Conservation (phyloP, 2,113 vertebrate species). For the Prietella phreatophila region DNA sequence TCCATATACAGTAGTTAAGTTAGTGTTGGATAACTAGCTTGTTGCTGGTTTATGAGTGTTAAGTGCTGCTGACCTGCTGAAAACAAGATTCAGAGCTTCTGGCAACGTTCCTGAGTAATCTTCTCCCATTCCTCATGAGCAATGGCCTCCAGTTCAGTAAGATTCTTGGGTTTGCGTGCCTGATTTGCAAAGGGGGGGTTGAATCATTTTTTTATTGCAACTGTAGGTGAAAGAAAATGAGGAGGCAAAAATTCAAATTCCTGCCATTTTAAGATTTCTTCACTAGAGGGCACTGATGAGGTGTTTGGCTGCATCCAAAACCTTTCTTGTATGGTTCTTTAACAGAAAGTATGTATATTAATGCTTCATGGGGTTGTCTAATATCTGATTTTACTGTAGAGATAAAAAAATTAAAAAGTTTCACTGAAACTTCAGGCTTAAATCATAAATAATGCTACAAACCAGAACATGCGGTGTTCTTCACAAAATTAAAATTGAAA, state of each 20-base stretch:
- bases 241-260: neutral
- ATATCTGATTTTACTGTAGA: neutral
- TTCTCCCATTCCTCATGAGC: too few relatives aligned
- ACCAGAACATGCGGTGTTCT: neutral
- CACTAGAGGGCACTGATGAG: neutral
- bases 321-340: neutral
- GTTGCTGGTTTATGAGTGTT: neutral
- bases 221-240: neutral
- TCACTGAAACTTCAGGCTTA: neutral
- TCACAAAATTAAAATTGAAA: too few relatives aligned
- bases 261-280: neutral
- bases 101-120: too few relatives aligned
- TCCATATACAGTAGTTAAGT: neutral
- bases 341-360: neutral
- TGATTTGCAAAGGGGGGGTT: too few relatives aligned
- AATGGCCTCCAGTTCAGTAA: too few relatives aligned
- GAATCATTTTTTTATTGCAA: too few relatives aligned
- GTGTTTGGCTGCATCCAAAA: neutral
- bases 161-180: too few relatives aligned
- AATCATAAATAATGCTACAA: neutral
- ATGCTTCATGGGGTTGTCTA: neutral
- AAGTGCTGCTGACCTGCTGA: neutral
- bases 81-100: too few relatives aligned
- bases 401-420: neutral
- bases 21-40: neutral